Conservation (phyloP, 2,113 vertebrate genomes). For the Ageneiosus marmoratus region DNA sequence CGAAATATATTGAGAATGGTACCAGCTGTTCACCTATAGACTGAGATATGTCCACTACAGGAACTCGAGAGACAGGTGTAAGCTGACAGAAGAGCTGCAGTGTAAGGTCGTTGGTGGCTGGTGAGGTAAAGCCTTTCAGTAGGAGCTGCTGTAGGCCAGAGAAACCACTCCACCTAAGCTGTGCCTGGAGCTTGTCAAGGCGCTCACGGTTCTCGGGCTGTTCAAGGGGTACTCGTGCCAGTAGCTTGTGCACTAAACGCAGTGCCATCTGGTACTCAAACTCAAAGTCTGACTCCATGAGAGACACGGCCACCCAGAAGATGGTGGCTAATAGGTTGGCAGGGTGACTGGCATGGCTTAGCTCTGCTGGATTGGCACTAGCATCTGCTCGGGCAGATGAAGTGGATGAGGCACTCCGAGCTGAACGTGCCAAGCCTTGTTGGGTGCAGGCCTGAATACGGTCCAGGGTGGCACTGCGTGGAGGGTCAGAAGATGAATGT, state of each 20-base stretch:
- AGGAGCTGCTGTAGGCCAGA: slow-evolving; percentile 94
- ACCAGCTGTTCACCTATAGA: slow-evolving; percentile 81
- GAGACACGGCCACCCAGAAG: slow-evolving; percentile 95
- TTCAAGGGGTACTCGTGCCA: slow-evolving; percentile 91
- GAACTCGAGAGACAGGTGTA: slow-evolving; percentile 89
- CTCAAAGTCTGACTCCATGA: slow-evolving; percentile 99
- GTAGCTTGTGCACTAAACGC: slow-evolving; percentile 87
- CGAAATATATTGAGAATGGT: not conserved
- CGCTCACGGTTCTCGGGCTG: slow-evolving; percentile 93
- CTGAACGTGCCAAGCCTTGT: slow-evolving; percentile 80
- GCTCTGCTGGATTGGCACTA: slow-evolving; percentile 74
- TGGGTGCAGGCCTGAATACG: slow-evolving; percentile 95
- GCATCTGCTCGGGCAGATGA: slow-evolving; percentile 84
- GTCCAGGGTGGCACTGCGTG: slow-evolving; percentile 93
- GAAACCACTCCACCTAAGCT: slow-evolving; percentile 95
- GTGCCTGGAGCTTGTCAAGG: slow-evolving; percentile 93
- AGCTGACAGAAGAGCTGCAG: slow-evolving; percentile 95
- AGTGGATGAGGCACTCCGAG: slow-evolving; percentile 86
- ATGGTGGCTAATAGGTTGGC: slow-evolving; percentile 90
- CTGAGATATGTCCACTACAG: slow-evolving; percentile 97
- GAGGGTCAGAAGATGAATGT: slow-evolving; percentile 81
- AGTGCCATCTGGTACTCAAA: slow-evolving; percentile 98
- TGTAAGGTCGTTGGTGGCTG: slow-evolving; percentile 91
- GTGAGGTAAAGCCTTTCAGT: slow-evolving; percentile 95
- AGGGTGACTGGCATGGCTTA: slow-evolving; percentile 89